phyloP scores from a whole-genome alignment of 2,797 vertebrate species.

The Morelia viridis region DNA sequence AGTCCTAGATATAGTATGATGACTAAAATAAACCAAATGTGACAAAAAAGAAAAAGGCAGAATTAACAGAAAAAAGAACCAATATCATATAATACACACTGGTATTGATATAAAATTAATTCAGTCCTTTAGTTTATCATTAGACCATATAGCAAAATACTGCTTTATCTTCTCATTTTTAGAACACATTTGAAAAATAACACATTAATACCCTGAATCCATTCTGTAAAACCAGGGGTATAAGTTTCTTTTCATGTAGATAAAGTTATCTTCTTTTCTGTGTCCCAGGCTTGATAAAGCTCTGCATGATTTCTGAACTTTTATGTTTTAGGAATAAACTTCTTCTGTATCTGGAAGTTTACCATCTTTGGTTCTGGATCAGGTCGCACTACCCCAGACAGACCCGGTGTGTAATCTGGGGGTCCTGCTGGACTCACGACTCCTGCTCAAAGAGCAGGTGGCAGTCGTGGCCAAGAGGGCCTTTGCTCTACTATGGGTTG shows the following conservation, averaged over 20 bases:
- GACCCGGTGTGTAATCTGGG: too few relatives aligned
- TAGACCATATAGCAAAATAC: too few relatives aligned
- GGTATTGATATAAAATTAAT: neutral
- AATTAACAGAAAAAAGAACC: neutral
- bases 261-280: neutral
- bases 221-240: neutral
- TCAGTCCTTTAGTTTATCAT: neutral
- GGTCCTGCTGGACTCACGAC: too few relatives aligned
- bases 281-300: neutral
- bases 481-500: too few relatives aligned
- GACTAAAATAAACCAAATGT: too few relatives aligned
- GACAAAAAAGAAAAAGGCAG: too few relatives aligned
- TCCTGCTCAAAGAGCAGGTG: too few relatives aligned
- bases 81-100: neutral
- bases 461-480: too few relatives aligned
- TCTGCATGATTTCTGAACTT: neutral
- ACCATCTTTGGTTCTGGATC: too few relatives aligned
- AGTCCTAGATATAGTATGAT: too few relatives aligned
- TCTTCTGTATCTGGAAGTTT: too few relatives aligned
- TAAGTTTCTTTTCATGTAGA: neutral
- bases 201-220: neutral
- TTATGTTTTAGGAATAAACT: neutral
- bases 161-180: neutral
- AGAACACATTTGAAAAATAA: neutral
- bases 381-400: too few relatives aligned